phyloP scores from a whole-genome alignment of 2,113 vertebrate species.

The Cygnus buccinator region DNA sequence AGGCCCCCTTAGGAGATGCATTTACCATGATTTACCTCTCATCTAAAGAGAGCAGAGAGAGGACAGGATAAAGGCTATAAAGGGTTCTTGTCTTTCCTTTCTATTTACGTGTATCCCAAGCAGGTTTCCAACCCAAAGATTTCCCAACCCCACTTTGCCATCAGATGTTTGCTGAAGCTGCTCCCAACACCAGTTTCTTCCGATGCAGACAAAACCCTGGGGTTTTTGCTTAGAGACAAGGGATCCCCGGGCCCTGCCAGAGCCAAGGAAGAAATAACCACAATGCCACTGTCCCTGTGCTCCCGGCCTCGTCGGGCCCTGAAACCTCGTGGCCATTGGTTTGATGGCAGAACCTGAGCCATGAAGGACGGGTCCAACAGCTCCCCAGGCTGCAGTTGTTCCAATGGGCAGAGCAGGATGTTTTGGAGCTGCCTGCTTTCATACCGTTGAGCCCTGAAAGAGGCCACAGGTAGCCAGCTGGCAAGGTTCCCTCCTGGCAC shows the following conservation, averaged over 20 bases:
- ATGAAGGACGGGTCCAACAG: neutral
- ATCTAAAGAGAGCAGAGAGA: neutral
- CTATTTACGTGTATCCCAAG: neutral
- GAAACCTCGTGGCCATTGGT: neutral
- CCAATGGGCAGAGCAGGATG: neutral
- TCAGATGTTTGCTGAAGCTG: neutral
- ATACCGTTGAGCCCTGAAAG: neutral
- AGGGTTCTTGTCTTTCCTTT: neutral
- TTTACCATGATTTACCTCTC: neutral
- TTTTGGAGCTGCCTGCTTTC: neutral
- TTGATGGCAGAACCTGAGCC: neutral
- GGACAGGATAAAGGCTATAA: neutral
- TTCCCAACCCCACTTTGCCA: neutral
- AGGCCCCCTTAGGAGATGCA: neutral
- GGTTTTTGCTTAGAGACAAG: neutral
- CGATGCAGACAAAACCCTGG: neutral
- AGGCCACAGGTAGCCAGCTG: neutral
- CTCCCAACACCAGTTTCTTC: neutral
- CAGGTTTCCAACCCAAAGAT: neutral
- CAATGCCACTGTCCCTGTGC: neutral
- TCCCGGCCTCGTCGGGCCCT: neutral
- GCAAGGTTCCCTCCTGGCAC: too few species aligned
- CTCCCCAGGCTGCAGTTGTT: neutral
- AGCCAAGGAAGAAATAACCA: neutral
- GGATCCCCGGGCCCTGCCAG: neutral